phyloP scores from a whole-genome alignment of 1,140 invertebrate genomes.

The Phocides pigmalion region DNA sequence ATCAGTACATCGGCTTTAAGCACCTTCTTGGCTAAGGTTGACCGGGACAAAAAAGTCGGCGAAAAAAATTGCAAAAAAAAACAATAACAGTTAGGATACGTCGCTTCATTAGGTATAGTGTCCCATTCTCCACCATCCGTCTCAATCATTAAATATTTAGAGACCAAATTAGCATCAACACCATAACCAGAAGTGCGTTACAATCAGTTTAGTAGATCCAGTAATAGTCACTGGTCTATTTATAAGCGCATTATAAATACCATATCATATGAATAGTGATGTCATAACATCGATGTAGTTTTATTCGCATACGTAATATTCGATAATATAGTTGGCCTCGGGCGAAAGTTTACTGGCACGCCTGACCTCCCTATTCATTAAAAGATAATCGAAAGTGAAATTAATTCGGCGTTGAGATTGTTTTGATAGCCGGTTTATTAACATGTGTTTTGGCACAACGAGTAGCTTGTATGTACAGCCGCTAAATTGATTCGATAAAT shows the following conservation, averaged over 20 bases:
- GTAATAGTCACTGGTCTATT: too few relatives aligned
- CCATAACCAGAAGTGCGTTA: neutral
- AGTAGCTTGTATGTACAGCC: conserved; percentile 7
- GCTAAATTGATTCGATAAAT: conserved; percentile 37
- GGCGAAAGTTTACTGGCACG: conserved; percentile 56
- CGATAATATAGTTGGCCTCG: conserved; percentile 53
- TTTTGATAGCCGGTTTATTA: conserved; percentile 57
- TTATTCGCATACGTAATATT: conserved; percentile 46
- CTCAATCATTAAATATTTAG: too few relatives aligned
- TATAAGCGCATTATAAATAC: too few relatives aligned
- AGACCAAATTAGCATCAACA: too few relatives aligned
- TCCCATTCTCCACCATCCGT: too few relatives aligned
- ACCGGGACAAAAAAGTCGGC: too few relatives aligned
- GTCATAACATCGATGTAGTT: conserved; percentile 44
- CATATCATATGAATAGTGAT: conserved; percentile 40
- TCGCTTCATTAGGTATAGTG: too few relatives aligned
- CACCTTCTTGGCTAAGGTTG: too few relatives aligned
- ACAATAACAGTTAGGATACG: too few relatives aligned
- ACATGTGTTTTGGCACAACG: conserved; percentile 48
- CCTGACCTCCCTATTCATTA: conserved; percentile 74
- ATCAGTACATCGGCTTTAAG: too few relatives aligned
- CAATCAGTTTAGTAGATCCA: too few relatives aligned
- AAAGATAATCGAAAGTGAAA: conserved; percentile 77
- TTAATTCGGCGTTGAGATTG: conserved; percentile 66
- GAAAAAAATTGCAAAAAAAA: too few relatives aligned